Conservation (phyloP, 2,113 vertebrate genomes). For the Sebastes schlegelii region DNA sequence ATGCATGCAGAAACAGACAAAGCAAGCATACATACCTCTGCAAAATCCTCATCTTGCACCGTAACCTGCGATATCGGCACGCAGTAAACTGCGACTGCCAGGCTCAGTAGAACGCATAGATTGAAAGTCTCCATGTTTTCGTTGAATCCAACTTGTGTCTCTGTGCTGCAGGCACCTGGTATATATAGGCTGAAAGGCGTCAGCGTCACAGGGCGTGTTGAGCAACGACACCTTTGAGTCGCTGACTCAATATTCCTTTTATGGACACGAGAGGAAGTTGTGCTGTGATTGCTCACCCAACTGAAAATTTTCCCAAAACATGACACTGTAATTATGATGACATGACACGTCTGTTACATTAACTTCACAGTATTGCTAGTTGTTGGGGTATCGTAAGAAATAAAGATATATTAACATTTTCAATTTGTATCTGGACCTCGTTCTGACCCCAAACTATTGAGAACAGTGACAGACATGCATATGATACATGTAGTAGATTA, state of each 20-base stretch:
- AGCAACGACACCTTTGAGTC: conserved; percentile 29
- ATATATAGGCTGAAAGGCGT: conserved; percentile 61
- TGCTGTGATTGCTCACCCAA: conserved; percentile 40
- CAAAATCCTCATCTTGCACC: conserved; percentile 65
- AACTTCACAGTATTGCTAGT: too few relatives aligned
- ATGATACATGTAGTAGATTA: too few relatives aligned
- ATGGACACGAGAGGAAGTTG: conserved; percentile 59
- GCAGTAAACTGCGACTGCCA: conserved; percentile 65
- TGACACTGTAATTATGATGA: background rate
- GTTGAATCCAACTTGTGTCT: conserved; percentile 12
- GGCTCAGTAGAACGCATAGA: conserved; percentile 59
- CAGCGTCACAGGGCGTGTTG: conserved; percentile 28
- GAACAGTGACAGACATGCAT: too few relatives aligned
- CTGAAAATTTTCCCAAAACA: conserved; percentile 2
- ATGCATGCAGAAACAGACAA: background rate
- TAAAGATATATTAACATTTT: background rate
- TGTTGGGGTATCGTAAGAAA: background rate
- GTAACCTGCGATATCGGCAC: conserved; percentile 50
- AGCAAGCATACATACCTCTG: conserved; percentile 66
- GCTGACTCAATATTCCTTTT: conserved; percentile 39
- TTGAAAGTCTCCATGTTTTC: conserved; percentile 74
- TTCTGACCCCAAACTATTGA: background rate
- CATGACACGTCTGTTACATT: background rate
- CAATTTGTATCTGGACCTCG: background rate
- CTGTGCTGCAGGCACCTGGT: conserved; percentile 1